Conservation (phyloP, 35 echinoderm and acorn worm genomes). For the Ophioderma brevispina region DNA sequence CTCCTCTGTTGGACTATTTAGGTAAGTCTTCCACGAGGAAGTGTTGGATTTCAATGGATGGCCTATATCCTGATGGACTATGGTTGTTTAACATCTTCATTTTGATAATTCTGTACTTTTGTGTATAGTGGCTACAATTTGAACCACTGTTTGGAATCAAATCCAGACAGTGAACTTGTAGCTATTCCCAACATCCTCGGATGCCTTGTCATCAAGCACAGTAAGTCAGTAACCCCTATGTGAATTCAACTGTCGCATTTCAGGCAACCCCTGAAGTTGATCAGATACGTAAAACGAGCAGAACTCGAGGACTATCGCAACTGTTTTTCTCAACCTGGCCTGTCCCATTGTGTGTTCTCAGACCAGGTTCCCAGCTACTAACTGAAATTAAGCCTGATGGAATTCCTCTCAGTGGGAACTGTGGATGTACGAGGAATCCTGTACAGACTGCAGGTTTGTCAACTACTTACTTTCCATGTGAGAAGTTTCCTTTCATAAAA, state of each 20-base stretch:
- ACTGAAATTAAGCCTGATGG: conserved; percentile 65
- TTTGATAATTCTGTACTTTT: too few relatives aligned
- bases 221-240: not conserved
- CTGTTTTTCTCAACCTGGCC: conserved; percentile 75
- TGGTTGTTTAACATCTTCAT: too few relatives aligned
- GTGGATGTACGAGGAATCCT: conserved; percentile 69
- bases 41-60: too few relatives aligned
- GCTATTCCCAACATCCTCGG: not conserved
- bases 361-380: conserved; percentile 62
- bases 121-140: too few relatives aligned
- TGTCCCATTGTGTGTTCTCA: conserved; percentile 68
- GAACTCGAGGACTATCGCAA: conserved; percentile 68
- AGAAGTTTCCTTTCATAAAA: not conserved
- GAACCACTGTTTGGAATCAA: not conserved
- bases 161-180: not conserved
- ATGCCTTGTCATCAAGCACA: not conserved
- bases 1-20: too few relatives aligned
- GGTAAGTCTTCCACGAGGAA: too few relatives aligned
- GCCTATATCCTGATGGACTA: not conserved
- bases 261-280: conserved; percentile 77
- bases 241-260: not conserved
- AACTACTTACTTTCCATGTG: conserved; percentile 88
- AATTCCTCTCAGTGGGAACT: conserved; percentile 83
- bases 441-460: conserved; percentile 69
- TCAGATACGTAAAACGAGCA: conserved; percentile 64